A percentile compares a stretch with the other conserved stretches of the same genome.
phyloP scores from a whole-genome alignment of 2,797 vertebrate species.

The Eupleurogrammus muticus region DNA sequence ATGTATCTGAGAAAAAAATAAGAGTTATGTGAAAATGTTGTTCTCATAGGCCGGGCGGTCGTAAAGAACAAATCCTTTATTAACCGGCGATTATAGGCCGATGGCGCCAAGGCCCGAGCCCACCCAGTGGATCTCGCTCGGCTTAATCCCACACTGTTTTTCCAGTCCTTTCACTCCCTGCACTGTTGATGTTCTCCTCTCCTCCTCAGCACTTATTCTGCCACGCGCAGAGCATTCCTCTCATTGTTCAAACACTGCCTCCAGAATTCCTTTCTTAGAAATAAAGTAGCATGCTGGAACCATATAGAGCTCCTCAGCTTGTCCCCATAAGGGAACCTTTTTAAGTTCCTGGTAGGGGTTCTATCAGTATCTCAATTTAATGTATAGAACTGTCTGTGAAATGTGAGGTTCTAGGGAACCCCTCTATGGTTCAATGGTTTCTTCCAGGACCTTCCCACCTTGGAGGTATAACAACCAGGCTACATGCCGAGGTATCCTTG shows the following conservation, averaged over 20 bases:
- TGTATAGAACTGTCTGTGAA: no score
- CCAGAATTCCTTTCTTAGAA: slow-evolving; percentile 69
- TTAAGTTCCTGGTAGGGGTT: no score
- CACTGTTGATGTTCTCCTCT: slow-evolving; percentile 51
- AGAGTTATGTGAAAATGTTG: slow-evolving; percentile 14
- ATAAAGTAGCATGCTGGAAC: no score
- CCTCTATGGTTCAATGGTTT: no score
- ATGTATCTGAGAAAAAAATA: slow-evolving; percentile 14
- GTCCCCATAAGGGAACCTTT: no score
- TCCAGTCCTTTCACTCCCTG: slow-evolving; percentile 54
- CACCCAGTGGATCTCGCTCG: slow-evolving; percentile 39
- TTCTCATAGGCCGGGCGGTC: slow-evolving; percentile 14
- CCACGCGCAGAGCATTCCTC: slow-evolving; percentile 81
- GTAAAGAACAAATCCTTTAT: slow-evolving; percentile 13
- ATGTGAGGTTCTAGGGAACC: no score
- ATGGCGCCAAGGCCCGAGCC: slow-evolving; percentile 23
- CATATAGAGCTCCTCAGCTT: no score
- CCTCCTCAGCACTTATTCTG: slow-evolving; percentile 72
- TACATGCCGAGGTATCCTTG: no score
- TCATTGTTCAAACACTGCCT: slow-evolving; percentile 80
- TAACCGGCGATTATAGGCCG: slow-evolving; percentile 21
- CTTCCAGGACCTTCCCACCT: no score
- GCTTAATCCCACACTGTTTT: slow-evolving; percentile 62
- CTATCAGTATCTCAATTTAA: no score
- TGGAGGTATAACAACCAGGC: no score